A percentile compares a stretch with the other conserved stretches of the same genome.
Conservation (phyloP, 2,113 vertebrate genomes). For the Sarotherodon lohbergeri region DNA sequence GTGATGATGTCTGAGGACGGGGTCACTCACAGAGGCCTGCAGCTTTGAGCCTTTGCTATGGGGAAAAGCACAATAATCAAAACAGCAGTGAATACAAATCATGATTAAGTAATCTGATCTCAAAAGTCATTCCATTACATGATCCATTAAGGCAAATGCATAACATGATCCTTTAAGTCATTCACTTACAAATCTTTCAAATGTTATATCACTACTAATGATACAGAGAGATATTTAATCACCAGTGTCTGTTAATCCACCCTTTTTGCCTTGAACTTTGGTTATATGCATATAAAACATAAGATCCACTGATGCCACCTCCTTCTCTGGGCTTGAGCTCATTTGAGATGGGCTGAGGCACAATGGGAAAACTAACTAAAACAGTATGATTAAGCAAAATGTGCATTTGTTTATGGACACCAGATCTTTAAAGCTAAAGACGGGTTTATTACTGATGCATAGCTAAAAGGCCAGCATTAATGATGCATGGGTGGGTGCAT, state of each 20-base stretch:
- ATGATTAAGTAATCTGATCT: background rate
- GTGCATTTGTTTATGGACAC: background rate
- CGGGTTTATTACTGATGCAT: background rate
- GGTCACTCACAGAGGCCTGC: background rate
- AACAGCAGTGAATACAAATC: background rate
- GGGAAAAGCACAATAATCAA: background rate
- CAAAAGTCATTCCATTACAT: background rate
- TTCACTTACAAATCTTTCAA: background rate
- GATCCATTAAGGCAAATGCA: background rate
- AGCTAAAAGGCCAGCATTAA: background rate
- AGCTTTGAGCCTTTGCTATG: background rate
- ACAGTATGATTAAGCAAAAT: background rate
- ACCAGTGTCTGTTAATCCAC: background rate
- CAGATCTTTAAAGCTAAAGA: background rate
- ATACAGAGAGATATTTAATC: rapidly evolving
- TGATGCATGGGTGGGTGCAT: background rate
- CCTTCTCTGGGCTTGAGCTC: background rate
- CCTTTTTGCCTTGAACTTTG: background rate
- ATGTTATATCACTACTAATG: background rate
- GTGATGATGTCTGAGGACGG: background rate
- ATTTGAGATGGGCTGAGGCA: background rate
- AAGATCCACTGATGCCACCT: background rate
- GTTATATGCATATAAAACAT: background rate
- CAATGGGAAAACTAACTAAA: background rate
- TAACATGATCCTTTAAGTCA: background rate